Evolutionary conservation across 2,888 invertebrate species (phyloP).

Genomic region (Lasioglossum lativentre): DNA sequence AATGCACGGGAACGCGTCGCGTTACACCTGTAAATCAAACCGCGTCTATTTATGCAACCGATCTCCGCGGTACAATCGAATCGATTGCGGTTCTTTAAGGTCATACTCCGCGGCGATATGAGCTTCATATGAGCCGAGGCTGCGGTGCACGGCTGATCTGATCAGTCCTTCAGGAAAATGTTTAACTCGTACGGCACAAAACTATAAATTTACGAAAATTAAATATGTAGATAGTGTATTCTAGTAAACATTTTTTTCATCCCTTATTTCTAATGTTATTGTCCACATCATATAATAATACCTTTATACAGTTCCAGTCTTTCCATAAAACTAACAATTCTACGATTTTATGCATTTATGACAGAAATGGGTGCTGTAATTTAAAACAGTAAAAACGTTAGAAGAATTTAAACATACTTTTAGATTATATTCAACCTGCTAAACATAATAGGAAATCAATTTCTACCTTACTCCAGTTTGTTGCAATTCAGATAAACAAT

Average conservation of each 20-base stretch:
- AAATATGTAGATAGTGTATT: neutral
- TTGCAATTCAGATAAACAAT: too few relatives aligned
- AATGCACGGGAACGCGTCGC: constrained; percentile 67
- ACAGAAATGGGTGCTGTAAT: too few relatives aligned
- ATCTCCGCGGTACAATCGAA: constrained; percentile 60
- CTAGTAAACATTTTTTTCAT: neutral
- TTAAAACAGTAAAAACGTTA: too few relatives aligned
- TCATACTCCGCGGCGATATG: constrained; percentile 54
- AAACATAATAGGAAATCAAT: too few relatives aligned
- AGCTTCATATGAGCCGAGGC: constrained; percentile 57
- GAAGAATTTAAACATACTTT: too few relatives aligned
- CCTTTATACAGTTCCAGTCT: too few relatives aligned
- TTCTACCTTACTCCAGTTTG: too few relatives aligned
- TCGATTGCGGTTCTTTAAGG: constrained; percentile 60
- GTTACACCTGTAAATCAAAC: constrained; percentile 75
- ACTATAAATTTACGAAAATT: neutral
- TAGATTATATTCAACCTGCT: too few relatives aligned
- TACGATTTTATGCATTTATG: too few relatives aligned
- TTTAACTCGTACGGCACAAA: neutral
- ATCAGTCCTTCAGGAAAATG: constrained; percentile 24
- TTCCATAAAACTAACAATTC: too few relatives aligned
- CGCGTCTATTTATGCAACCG: constrained; percentile 66
- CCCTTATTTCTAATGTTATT: neutral
- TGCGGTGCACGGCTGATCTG: neutral
- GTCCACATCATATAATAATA: too few relatives aligned